A percentile compares a stretch with the other conserved stretches of the same genome.
phyloP scores from a whole-genome alignment of 2,113 vertebrate species.

The Scalopus aquaticus region DNA sequence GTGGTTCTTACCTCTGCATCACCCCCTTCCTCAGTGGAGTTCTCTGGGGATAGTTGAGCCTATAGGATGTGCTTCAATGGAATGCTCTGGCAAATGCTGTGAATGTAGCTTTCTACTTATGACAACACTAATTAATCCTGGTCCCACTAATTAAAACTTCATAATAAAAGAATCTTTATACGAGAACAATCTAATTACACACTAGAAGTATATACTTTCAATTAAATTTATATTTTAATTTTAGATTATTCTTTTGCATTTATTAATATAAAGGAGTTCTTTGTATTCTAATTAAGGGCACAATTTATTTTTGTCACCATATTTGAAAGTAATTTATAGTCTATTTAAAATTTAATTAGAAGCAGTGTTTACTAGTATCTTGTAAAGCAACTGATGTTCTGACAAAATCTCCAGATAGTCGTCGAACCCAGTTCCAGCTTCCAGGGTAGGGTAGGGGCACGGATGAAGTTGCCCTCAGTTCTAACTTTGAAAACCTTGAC shows the following conservation, averaged over 20 bases:
- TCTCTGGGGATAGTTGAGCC: not conserved
- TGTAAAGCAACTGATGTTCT: not conserved
- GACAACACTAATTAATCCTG: not conserved
- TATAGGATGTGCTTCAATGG: not conserved
- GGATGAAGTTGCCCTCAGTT: not conserved
- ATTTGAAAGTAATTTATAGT: conserved; percentile 7
- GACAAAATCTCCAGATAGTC: not conserved
- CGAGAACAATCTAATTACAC: not conserved
- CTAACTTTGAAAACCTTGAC: not conserved
- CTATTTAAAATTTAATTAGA: conserved; percentile 20
- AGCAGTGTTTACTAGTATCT: not conserved
- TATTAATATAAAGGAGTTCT: not conserved
- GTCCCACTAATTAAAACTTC: not conserved
- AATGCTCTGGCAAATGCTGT: not conserved
- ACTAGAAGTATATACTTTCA: not conserved
- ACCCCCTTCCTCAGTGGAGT: not conserved
- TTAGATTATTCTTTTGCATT: conserved; percentile 27
- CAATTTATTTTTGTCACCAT: not conserved
- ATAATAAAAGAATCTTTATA: not conserved
- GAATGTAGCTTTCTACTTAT: not conserved
- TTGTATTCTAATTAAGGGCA: conserved; percentile 1
- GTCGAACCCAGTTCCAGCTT: not conserved
- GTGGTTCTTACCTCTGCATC: too few species aligned
- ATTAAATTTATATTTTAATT: not conserved
- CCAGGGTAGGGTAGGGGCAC: too few species aligned